Base-by-base conservation (phyloP, 1,140 invertebrate species). In the Drosophila repletoides region DNA sequence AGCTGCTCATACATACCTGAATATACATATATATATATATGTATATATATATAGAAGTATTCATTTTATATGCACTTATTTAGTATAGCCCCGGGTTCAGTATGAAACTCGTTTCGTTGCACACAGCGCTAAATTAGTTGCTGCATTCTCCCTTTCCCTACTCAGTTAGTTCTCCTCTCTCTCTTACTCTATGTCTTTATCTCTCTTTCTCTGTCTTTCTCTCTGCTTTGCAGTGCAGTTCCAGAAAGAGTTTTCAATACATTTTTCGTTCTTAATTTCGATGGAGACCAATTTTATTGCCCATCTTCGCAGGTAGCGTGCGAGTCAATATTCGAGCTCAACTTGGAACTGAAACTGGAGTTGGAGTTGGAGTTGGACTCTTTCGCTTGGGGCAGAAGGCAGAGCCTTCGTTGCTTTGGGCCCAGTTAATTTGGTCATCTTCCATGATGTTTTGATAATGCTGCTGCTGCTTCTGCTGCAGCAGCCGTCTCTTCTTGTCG, bases 361-460 rank as follows among this genome's bases (percentile, higher is more conserved):
- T 6, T 26, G 31, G 5, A 38, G 33, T 3, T 40, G 24, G 3
- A 28, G 34, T 0, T 51, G 19, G 21, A 28, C 22, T n/a, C n/a
- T n/a, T n/a, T n/a, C n/a, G n/a, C n/a, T 10, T 52, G 49, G 7
- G 38, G 48, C 36, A 15, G 17, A 14, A 29, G 38, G 12, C 56
- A 56, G 64, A 59, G 59, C 66, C 66, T 64, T 69, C 34, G 59
- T 56, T 21, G 33, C 22, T n/a, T 24, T 14, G 6, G 7, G 36
- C 56, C 29, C 75, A 67, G 80, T 86, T 86, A 86, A 86, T 86
- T 86, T 86, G 80, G 80, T 86, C 80, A 86, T 86, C 80, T 86
- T 80, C 80, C 80, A 86, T 86, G 80, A 86, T 86, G 80, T 86
- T 86, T 86, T 86, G 80, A 86, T 86, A 86, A 86, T 86, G 75